Conservation (phyloP, 2,113 vertebrate species). For the Pongo abelii region DNA sequence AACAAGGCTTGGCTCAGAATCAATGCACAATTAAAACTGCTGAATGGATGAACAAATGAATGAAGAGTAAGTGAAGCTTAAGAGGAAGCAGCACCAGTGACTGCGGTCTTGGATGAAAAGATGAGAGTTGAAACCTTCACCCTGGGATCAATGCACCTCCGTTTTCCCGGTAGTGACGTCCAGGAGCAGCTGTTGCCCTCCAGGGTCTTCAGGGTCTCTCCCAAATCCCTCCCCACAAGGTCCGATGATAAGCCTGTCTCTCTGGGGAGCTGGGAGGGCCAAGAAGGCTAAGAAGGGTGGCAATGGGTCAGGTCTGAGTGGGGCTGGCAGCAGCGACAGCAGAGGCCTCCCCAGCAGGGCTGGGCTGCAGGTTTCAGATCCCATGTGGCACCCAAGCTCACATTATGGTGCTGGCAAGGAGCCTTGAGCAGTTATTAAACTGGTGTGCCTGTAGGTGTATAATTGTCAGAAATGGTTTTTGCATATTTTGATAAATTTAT, state of each 20-base stretch:
- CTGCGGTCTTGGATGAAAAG: not conserved
- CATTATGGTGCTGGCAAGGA: not conserved
- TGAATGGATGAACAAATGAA: not conserved
- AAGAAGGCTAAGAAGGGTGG: not conserved
- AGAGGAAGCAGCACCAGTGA: not conserved
- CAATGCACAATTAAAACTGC: fast-evolving
- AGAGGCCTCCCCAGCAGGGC: not conserved
- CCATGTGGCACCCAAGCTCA: not conserved
- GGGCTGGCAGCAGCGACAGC: fast-evolving
- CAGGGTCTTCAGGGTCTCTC: not conserved
- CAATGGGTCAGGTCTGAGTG: not conserved
- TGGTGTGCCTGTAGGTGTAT: not conserved
- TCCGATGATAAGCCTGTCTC: not conserved
- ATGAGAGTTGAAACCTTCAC: not conserved
- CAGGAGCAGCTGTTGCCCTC: fast-evolving
- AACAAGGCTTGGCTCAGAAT: not conserved
- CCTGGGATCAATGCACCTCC: fast-evolving
- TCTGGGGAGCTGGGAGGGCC: not conserved
- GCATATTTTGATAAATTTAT: not conserved
- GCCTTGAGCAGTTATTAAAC: not conserved
- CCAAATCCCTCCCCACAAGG: too few relatives aligned
- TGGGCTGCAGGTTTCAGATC: not conserved
- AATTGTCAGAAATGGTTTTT: not conserved
- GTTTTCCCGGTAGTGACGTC: fast-evolving
- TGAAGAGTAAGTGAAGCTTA: fast-evolving